These are phyloP conservation scores for Pristionchus japonicus DNA, from an alignment of 2,888 invertebrate genomes.

Conservation along the genomic window DNA sequence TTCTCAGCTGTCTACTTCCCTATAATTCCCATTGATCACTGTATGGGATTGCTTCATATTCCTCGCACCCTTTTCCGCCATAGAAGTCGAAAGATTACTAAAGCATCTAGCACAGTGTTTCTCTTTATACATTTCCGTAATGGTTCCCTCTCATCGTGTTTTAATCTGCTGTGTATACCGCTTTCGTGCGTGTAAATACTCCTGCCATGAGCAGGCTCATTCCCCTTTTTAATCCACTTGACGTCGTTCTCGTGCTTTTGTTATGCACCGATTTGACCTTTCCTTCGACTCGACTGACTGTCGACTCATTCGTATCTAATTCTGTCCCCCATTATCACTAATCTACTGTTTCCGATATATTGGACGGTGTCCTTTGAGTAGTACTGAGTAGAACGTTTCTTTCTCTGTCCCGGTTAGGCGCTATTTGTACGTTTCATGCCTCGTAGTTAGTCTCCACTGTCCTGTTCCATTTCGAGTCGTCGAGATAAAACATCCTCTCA, in stretches of 20 bases:
- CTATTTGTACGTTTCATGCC: not conserved
- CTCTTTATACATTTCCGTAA: not conserved
- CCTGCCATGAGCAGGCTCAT: slow-evolving; percentile 20
- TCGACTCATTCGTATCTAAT: not conserved
- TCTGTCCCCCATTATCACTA: not conserved
- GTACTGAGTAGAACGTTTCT: not conserved
- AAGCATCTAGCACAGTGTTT: not conserved
- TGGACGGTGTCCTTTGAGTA: not conserved
- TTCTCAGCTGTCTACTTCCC: not conserved
- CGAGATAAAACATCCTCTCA: slow-evolving; percentile 44
- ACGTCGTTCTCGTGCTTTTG: not conserved
- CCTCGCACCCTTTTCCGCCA: not conserved
- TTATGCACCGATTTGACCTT: slow-evolving; percentile 18
- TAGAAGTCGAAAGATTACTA: slow-evolving; percentile 11
- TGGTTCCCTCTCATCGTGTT: not conserved
- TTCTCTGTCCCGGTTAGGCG: slow-evolving; percentile 15
- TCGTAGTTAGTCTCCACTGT: not conserved
- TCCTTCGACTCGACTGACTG: not conserved
- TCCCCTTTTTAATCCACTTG: not conserved
- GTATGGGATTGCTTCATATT: not conserved
- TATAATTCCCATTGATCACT: not conserved
- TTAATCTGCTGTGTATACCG: not conserved
- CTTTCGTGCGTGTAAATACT: slow-evolving; percentile 14
- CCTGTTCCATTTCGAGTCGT: slow-evolving; percentile 18
- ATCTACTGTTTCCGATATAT: not conserved